These are phyloP conservation scores for Sericinus montela DNA, from an alignment of 2,888 invertebrate species.

Conservation along the genomic window DNA sequence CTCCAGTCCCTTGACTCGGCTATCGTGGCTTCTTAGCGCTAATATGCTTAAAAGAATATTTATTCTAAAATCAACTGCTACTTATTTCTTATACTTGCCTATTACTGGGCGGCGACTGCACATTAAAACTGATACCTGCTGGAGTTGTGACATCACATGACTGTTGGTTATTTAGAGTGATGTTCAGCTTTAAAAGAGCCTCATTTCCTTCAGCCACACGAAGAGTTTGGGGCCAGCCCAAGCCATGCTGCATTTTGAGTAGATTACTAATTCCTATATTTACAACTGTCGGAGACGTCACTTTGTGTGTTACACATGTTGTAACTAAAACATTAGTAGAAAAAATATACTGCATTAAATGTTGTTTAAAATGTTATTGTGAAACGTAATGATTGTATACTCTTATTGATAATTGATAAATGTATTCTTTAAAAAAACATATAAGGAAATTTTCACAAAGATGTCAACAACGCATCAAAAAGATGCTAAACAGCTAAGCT, in stretches of 20 bases:
- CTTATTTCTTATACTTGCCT: slow-evolving; percentile 34
- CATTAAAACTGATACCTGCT: slow-evolving; percentile 41
- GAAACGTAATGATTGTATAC: no score
- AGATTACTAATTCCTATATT: slow-evolving; percentile 41
- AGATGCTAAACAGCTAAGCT: no score
- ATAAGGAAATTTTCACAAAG: no score
- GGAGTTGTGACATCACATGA: slow-evolving; percentile 51
- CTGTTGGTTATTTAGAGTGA: slow-evolving; percentile 35
- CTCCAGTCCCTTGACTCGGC: no score
- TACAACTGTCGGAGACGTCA: slow-evolving; percentile 25
- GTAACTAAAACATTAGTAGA: slow-evolving; percentile 17
- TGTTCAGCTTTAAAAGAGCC: slow-evolving; percentile 48
- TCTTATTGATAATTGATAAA: no score
- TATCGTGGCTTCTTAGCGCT: no score
- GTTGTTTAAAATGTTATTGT: no score
- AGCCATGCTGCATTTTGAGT: slow-evolving; percentile 52
- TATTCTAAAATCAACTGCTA: no score
- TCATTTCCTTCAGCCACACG: slow-evolving; percentile 52
- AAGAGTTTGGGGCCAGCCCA: slow-evolving; percentile 55
- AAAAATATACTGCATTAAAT: no score
- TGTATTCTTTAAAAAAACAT: no score
- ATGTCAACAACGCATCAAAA: no score
- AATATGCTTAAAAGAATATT: no score
- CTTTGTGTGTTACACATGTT: slow-evolving; percentile 22
- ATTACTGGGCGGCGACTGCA: slow-evolving; percentile 38